phyloP scores from a whole-genome alignment of 2,888 invertebrate species.

The Salticus scenicus region DNA sequence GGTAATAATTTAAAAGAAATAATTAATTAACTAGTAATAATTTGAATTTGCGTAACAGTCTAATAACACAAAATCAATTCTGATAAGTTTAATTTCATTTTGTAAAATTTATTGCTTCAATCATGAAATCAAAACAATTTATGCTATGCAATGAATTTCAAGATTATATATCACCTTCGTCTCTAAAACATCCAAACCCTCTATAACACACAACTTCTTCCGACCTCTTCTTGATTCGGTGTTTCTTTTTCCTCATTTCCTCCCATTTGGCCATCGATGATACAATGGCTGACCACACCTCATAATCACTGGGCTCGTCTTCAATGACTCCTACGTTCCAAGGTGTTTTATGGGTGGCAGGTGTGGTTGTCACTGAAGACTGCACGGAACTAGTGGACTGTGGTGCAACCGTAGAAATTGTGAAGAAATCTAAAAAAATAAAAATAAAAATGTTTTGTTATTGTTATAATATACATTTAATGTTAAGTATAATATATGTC shows the following conservation, averaged over 20 bases:
- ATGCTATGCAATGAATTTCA: no score
- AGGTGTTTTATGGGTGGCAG: neutral
- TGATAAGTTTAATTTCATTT: no score
- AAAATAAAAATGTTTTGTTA: no score
- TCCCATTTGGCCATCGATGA: constrained; percentile 84
- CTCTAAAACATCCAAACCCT: constrained; percentile 93
- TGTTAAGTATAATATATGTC: no score
- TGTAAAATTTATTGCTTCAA: no score
- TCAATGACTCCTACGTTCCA: constrained; percentile 5
- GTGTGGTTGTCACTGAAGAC: neutral
- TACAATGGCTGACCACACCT: constrained; percentile 79
- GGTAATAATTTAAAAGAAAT: no score
- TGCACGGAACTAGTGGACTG: neutral
- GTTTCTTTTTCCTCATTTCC: constrained; percentile 63
- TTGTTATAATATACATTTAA: no score
- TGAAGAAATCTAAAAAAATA: neutral
- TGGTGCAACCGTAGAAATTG: constrained; percentile 13
- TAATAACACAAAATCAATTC: no score
- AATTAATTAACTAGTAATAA: no score
- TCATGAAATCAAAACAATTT: no score
- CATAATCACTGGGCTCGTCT: constrained; percentile 66
- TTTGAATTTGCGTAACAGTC: no score
- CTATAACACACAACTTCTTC: constrained; percentile 89
- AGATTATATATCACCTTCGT: constrained; percentile 78
- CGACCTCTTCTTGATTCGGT: constrained; percentile 80